phyloP scores from a whole-genome alignment of 2,113 vertebrate species.

The Pandion haliaetus region DNA sequence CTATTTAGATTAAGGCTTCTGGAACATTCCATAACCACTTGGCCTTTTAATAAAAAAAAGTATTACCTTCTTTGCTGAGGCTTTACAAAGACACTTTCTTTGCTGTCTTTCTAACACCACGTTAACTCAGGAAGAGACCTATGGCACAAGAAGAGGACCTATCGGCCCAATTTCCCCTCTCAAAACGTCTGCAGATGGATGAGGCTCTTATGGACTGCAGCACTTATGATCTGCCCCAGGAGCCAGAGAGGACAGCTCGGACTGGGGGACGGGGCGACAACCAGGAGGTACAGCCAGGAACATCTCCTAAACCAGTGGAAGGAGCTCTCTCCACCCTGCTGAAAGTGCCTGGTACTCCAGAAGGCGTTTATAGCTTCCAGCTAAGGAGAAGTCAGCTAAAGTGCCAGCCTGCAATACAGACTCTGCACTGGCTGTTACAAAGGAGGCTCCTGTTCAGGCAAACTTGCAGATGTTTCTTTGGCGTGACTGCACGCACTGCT shows the following conservation, averaged over 20 bases:
- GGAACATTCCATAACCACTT: background rate
- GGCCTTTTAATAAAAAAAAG: background rate
- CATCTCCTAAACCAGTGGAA: background rate
- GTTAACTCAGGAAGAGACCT: background rate
- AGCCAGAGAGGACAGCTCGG: background rate
- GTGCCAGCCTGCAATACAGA: background rate
- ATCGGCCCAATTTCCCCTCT: fast-evolving
- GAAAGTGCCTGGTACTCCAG: background rate
- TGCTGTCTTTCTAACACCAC: background rate
- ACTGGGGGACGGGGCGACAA: background rate
- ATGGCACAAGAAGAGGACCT: background rate
- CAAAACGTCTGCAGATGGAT: background rate
- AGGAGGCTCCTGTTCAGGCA: background rate
- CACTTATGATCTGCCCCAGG: background rate
- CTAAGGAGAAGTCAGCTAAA: background rate
- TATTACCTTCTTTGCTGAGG: background rate
- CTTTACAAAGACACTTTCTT: background rate
- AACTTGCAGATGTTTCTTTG: background rate
- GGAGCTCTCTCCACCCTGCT: background rate
- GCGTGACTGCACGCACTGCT: background rate
- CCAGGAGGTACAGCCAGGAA: background rate
- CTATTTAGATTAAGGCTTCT: background rate
- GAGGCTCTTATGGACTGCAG: background rate
- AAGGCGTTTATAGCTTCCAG: background rate
- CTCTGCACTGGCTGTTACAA: background rate